Evolutionary conservation across 2,888 invertebrate genomes (phyloP).

Genomic region (Apeira syringaria): DNA sequence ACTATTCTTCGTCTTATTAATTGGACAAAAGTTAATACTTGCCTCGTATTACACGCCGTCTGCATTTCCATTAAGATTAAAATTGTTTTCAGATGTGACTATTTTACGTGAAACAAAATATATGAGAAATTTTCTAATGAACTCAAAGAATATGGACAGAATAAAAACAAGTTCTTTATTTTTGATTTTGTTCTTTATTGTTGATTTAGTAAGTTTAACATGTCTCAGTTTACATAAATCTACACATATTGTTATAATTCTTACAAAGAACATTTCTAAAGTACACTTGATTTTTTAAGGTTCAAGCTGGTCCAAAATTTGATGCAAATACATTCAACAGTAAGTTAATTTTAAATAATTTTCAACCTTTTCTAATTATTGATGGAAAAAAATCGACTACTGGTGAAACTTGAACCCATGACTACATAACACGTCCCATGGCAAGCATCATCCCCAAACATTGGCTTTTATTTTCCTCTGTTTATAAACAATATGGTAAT

Average conservation of each 20-base stretch:
- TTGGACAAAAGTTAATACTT: slow-evolving; percentile 29
- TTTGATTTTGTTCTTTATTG: slow-evolving; percentile 22
- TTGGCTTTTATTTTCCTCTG: too few relatives aligned
- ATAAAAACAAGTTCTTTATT: slow-evolving; percentile 16
- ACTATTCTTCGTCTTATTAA: too few relatives aligned
- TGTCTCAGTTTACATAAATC: background rate
- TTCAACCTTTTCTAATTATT: too few relatives aligned
- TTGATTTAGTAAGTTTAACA: slow-evolving; percentile 31
- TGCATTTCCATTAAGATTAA: slow-evolving; percentile 50
- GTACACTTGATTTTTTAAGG: background rate
- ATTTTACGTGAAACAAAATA: slow-evolving; percentile 25
- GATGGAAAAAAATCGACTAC: too few relatives aligned
- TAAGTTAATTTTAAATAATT: background rate
- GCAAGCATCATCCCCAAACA: too few relatives aligned
- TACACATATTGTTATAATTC: slow-evolving; percentile 2
- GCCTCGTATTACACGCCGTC: slow-evolving; percentile 50
- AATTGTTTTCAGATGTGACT: slow-evolving; percentile 43
- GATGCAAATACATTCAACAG: background rate
- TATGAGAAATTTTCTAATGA: slow-evolving; percentile 7
- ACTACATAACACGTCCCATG: too few relatives aligned
- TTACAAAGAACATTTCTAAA: too few relatives aligned
- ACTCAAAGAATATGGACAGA: slow-evolving; percentile 29
- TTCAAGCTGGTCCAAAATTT: slow-evolving; percentile 1
- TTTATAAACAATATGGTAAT: too few relatives aligned
- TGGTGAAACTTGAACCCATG: too few relatives aligned